Evolutionary conservation across 1,140 invertebrate genomes (phyloP).

Genomic region (Plutomurus gul): DNA sequence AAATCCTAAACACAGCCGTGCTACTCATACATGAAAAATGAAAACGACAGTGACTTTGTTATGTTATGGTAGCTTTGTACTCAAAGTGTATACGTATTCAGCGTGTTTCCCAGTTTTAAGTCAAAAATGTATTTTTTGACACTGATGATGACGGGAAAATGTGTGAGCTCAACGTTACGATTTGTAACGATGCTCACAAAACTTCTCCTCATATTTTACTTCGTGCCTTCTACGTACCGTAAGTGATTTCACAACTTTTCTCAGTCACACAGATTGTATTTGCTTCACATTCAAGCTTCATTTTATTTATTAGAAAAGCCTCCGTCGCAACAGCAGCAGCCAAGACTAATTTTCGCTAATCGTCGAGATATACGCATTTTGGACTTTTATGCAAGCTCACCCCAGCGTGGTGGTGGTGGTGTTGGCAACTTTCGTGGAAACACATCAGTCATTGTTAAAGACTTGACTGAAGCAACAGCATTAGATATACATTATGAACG

Average conservation of each 20-base stretch:
- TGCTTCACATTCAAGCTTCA: background rate
- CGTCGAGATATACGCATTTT: constrained; percentile 48
- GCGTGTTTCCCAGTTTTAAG: no score
- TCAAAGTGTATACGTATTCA: no score
- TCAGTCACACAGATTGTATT: background rate
- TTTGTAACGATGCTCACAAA: constrained; percentile 4
- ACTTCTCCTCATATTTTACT: background rate
- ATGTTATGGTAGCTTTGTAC: no score
- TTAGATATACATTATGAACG: constrained; percentile 37
- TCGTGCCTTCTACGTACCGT: background rate
- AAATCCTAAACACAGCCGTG: no score
- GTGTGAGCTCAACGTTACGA: background rate
- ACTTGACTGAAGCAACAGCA: constrained; percentile 45
- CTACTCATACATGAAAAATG: no score
- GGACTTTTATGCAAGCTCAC: constrained; percentile 6
- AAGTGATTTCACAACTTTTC: background rate
- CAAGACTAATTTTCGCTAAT: constrained; percentile 50
- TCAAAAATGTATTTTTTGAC: background rate
- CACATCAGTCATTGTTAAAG: constrained; percentile 41
- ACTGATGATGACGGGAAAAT: background rate
- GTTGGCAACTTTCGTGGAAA: background rate
- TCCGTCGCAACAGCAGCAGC: constrained; percentile 3
- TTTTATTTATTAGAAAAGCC: background rate
- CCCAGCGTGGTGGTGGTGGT: background rate
- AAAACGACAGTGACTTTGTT: no score